These are phyloP conservation scores for Prorops nasuta DNA, from an alignment of 1,140 invertebrate genomes.

Conservation along the genomic window DNA sequence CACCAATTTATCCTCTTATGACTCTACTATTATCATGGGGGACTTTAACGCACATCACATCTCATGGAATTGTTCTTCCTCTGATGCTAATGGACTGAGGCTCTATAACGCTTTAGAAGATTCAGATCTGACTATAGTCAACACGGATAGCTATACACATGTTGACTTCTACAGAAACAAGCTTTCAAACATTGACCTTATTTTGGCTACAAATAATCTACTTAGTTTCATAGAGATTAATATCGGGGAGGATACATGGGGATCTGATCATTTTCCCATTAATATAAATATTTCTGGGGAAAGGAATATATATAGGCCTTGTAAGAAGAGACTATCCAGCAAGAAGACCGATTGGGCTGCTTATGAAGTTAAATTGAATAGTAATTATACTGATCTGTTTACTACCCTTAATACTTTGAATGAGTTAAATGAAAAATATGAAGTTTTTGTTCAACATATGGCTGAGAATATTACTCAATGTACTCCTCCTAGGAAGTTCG, in stretches of 20 bases:
- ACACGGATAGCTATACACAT: background rate
- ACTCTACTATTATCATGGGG: background rate
- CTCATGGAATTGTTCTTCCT: constrained; percentile 2
- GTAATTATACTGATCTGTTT: background rate
- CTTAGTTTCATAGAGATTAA: constrained; percentile 3
- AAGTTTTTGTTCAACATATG: background rate
- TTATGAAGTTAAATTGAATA: background rate
- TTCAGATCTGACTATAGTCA: background rate
- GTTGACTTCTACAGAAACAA: constrained; percentile 1
- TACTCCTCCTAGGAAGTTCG: background rate
- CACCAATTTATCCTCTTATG: background rate
- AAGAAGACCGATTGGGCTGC: constrained; percentile 4
- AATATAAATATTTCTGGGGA: background rate
- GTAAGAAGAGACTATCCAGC: constrained; percentile 5
- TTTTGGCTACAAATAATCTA: constrained; percentile 4
- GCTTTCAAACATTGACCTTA: constrained; percentile 14
- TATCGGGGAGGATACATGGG: constrained; percentile 7
- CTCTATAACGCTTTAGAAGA: background rate
- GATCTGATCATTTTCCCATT: constrained; percentile 12
- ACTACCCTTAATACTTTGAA: background rate
- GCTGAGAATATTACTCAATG: background rate
- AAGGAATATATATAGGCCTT: constrained; percentile 2
- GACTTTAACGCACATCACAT: constrained; percentile 3
- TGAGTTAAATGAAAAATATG: background rate
- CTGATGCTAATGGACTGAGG: background rate